Evolutionary conservation across 2,888 invertebrate genomes (phyloP), one percentile per base, ranked within the genome.

Genomic region (Ypsolopha sequella): DNA sequence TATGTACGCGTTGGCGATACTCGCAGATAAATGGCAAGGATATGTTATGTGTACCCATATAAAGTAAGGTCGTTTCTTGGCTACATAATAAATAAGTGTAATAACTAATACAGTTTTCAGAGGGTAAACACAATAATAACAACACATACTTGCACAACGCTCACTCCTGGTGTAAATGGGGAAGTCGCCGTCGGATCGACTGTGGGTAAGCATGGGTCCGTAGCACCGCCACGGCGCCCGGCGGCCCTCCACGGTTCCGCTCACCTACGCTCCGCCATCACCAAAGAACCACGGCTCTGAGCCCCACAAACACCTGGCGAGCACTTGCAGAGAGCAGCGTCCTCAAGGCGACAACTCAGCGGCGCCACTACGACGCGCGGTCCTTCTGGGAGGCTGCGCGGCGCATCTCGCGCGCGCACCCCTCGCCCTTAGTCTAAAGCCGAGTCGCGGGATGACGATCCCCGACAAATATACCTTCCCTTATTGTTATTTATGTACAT

Each of bases 111-210:
- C 24, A 24, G 4, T 24, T 24, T 24, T 24, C 24, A 24, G 24
- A 24, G 24, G n/a, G n/a, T n/a, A n/a, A n/a, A n/a, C 24, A 24
- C 24, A 49, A 49, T 34, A 41, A 41, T 10, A 38, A 48, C 48
- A 48, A 48, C 48, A 36, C 35, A 34, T 24, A n/a, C 14, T 9
- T 34, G 49, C 41, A 49, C 24, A 24, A 24, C 51, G 66, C 84
- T 85, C 88, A 94, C 93, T 93, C 92, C 90, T 90, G 64, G 91
- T 88, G 80, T 93, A 93, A 79, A 93, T 90, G 68, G 94, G 94
- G 84, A 94, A 94, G 82, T 94, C 94, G 70, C 94, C 93, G 75
- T 94, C 94, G 77, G 94, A 94, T 82, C 93, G 92, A 76, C 94
- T 94, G 87, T 94, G 94, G 60, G 93, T 94, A 74, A 94, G 88